phyloP scores from a whole-genome alignment of 2,113 vertebrate genomes.

The Istiophorus platypterus region DNA sequence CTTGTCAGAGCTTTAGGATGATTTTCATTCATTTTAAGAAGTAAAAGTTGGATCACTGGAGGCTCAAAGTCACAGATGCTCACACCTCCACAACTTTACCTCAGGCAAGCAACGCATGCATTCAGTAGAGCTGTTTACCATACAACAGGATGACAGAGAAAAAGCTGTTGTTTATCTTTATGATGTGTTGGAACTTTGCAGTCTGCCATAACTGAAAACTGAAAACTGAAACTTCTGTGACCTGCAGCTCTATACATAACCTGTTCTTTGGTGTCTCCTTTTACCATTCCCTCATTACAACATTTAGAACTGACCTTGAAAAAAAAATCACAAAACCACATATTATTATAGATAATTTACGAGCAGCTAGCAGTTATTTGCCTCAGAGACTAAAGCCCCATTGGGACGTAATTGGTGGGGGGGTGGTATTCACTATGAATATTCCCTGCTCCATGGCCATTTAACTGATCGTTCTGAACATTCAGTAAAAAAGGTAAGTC shows the following conservation, averaged over 20 bases:
- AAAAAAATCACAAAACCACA: not conserved
- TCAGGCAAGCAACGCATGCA: not conserved
- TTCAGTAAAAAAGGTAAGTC: constrained; percentile 1
- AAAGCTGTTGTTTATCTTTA: constrained; percentile 5
- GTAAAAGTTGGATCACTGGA: constrained; percentile 22
- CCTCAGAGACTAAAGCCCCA: not conserved
- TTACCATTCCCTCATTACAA: not conserved
- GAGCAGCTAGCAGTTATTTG: not conserved
- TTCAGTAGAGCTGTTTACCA: not conserved
- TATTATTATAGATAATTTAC: not conserved
- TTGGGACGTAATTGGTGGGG: not conserved
- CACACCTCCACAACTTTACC: not conserved
- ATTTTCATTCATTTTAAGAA: constrained; percentile 37
- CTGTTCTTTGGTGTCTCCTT: not conserved
- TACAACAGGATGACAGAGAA: not conserved
- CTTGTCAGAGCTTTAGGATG: not conserved
- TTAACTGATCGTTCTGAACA: not conserved
- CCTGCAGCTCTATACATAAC: not conserved
- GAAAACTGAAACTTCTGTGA: not conserved
- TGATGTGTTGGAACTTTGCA: not conserved
- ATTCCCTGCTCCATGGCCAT: not conserved
- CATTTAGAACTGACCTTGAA: not conserved
- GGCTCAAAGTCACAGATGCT: constrained; percentile 30
- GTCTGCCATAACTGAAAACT: constrained; percentile 2
- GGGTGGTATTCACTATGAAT: too few species aligned